These are phyloP conservation scores for Chymomyza caudatula DNA, from an alignment of 2,888 invertebrate genomes.

Conservation along the genomic window DNA sequence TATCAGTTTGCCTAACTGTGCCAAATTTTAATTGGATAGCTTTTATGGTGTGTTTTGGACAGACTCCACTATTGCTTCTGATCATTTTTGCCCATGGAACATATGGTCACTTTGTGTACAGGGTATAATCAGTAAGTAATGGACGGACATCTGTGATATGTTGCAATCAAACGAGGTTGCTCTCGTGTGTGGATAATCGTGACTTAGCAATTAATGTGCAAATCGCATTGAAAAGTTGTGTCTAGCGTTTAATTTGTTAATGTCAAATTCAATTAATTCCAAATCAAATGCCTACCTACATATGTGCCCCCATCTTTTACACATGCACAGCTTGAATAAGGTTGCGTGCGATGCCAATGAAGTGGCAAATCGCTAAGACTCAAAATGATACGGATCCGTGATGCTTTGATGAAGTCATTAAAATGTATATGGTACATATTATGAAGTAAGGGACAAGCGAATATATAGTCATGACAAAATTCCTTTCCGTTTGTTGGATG, in stretches of 20 bases:
- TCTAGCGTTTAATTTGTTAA: background rate
- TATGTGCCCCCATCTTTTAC: background rate
- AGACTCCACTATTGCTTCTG: too few species aligned
- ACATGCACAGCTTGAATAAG: constrained; percentile 30
- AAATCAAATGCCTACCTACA: constrained; percentile 17
- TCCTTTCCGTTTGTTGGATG: constrained; percentile 33
- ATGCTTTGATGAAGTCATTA: background rate
- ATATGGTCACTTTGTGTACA: too few species aligned
- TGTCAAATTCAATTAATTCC: constrained; percentile 10
- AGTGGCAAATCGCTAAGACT: background rate
- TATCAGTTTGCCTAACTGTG: too few species aligned
- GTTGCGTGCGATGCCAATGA: background rate
- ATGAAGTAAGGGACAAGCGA: background rate
- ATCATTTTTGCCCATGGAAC: too few species aligned
- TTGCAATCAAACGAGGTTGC: too few species aligned
- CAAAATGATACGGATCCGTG: constrained; percentile 11
- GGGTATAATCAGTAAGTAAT: too few species aligned
- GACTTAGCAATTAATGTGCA: background rate
- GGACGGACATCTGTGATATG: too few species aligned
- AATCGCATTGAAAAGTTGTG: background rate
- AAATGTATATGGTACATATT: background rate
- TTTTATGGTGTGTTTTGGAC: too few species aligned
- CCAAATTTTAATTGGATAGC: too few species aligned
- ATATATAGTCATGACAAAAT: constrained; percentile 4
- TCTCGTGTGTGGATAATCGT: background rate